A percentile compares a stretch with the other conserved stretches of the same genome.
Evolutionary conservation across 1,140 invertebrate species (phyloP).

Genomic region (Drosophila melanogaster): Release_6_plus_ISO1_MT NT_033777.3:22012501-22013000

Average conservation of each 20-base stretch:
- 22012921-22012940: constrained; percentile 84
- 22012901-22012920: constrained; percentile 61
- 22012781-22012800: constrained; percentile 61
- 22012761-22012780: constrained; percentile 64
- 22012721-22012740: constrained; percentile 23
- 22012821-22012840: constrained; percentile 47
- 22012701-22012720: constrained; percentile 53
- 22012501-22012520: constrained; percentile 66
- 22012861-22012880: constrained; percentile 74
- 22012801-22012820: constrained; percentile 69
- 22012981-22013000: constrained; percentile 50
- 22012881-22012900: constrained; percentile 12
- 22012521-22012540: constrained; percentile 69
- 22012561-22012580: constrained; percentile 82
- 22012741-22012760: constrained; percentile 63
- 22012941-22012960: constrained; percentile 50
- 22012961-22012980: constrained; percentile 20
- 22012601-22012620: constrained; percentile 74
- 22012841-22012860: constrained; percentile 80
- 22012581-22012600: constrained; percentile 59
- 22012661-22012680: constrained; percentile 44
- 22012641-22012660: constrained; percentile 76
- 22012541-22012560: constrained; percentile 79
- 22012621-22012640: constrained; percentile 81
- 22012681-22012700: constrained; percentile 42